Conservation (phyloP, 2,888 invertebrate species). For the Leucophora obtusa region DNA sequence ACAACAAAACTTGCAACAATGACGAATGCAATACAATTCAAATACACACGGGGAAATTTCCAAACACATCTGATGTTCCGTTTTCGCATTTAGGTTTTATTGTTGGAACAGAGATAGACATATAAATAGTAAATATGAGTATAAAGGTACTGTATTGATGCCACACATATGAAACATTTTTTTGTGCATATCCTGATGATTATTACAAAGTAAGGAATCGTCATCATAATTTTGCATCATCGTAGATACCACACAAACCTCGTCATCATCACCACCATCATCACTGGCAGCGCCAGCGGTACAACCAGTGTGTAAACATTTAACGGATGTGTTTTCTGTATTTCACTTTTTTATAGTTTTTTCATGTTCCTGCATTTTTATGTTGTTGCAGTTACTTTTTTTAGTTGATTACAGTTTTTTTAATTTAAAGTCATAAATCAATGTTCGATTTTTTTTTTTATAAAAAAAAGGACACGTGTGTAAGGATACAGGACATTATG, state of each 20-base stretch:
- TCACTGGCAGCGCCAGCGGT: constrained; percentile 19
- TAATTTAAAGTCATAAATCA: constrained; percentile 72
- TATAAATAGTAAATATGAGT: background rate
- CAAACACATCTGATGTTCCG: constrained; percentile 8
- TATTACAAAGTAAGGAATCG: constrained; percentile 20
- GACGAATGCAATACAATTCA: constrained; percentile 46
- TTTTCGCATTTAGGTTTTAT: constrained; percentile 1
- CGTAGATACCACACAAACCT: constrained; percentile 29
- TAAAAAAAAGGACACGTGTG: constrained; percentile 63
- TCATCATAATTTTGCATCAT: constrained; percentile 40
- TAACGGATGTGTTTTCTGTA: constrained; percentile 55
- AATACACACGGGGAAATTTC: constrained; percentile 1
- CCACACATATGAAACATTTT: background rate
- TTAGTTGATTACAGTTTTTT: constrained; percentile 56
- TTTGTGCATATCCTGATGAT: constrained; percentile 12
- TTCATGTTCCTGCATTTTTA: constrained; percentile 31
- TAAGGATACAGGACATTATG: constrained; percentile 77
- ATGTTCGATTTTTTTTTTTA: constrained; percentile 69
- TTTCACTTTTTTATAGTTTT: constrained; percentile 18
- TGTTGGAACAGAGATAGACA: background rate
- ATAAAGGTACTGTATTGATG: too few relatives aligned
- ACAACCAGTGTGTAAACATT: constrained; percentile 35
- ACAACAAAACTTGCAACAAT: constrained; percentile 32
- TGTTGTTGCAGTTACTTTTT: constrained; percentile 24
- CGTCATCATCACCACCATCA: constrained; percentile 34